Conservation (phyloP, 2,797 vertebrate species). For the Chanos chanos region DNA sequence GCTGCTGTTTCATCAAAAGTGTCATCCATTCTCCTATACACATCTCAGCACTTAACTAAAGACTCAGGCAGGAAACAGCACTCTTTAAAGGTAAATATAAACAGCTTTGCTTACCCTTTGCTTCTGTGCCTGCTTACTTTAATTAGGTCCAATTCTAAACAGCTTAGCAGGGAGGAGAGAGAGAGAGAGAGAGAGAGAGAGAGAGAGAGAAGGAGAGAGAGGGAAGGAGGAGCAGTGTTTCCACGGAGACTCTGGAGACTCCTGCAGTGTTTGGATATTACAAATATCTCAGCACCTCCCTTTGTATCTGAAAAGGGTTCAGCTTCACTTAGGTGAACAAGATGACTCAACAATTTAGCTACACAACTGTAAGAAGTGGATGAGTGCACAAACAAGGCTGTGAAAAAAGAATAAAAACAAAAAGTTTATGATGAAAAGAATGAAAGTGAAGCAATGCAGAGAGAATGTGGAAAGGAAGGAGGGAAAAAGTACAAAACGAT, state of each 20-base stretch:
- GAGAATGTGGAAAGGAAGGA: no score
- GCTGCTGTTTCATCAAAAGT: slow-evolving; percentile 43
- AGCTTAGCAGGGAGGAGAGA: slow-evolving; percentile 1
- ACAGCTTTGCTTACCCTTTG: slow-evolving; percentile 2
- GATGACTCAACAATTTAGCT: no score
- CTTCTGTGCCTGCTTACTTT: slow-evolving; percentile 26
- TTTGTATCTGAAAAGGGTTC: no score
- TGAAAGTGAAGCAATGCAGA: no score
- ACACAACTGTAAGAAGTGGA: no score
- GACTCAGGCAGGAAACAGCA: not conserved
- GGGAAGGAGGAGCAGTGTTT: slow-evolving; percentile 7
- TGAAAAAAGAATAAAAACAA: no score
- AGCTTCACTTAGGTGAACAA: no score
- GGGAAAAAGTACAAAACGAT: no score
- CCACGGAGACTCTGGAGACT: slow-evolving; percentile 17
- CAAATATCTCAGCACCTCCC: slow-evolving; percentile 51
- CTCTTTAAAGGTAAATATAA: slow-evolving; percentile 9
- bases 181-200: slow-evolving; percentile 3
- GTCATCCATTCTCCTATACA: slow-evolving; percentile 9
- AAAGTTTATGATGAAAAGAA: no score
- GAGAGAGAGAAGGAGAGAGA: no score
- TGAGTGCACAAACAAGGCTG: no score
- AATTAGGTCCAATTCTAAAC: slow-evolving; percentile 37
- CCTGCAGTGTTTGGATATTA: slow-evolving; percentile 21
- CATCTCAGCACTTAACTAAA: slow-evolving; percentile 3